Evolutionary conservation across 1,140 invertebrate species (phyloP).

Genomic region (Oppia nitens): DNA sequence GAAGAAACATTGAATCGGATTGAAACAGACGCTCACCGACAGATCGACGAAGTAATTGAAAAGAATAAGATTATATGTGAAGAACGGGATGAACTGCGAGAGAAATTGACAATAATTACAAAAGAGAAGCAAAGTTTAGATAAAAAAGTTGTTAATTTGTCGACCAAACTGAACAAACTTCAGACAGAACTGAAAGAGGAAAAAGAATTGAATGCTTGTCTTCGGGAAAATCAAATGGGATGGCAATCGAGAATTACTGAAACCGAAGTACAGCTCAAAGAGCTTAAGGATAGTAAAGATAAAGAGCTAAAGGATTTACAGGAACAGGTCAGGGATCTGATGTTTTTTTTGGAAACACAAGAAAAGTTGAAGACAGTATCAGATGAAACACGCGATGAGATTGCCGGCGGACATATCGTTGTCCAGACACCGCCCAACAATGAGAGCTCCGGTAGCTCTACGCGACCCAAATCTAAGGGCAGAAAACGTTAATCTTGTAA

Average conservation of each 20-base stretch:
- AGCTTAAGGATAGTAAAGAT: constrained; percentile 39
- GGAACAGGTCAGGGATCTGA: constrained; percentile 82
- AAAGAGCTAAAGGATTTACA: constrained; percentile 59
- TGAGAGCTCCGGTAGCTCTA: neutral
- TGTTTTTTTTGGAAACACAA: constrained; percentile 87
- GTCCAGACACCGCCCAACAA: constrained; percentile 23
- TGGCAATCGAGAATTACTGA: constrained; percentile 51
- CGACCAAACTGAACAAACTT: constrained; percentile 16
- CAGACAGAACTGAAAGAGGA: constrained; percentile 20
- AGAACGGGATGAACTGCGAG: constrained; percentile 20
- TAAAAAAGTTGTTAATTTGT: constrained; percentile 21
- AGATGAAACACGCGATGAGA: constrained; percentile 38
- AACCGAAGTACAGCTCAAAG: constrained; percentile 42
- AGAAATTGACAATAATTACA: constrained; percentile 13
- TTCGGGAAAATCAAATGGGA: constrained; percentile 54
- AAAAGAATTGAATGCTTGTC: constrained; percentile 37
- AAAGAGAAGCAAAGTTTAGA: constrained; percentile 22
- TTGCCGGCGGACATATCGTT: constrained; percentile 48
- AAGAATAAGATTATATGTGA: constrained; percentile 20
- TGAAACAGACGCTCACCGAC: constrained; percentile 30
- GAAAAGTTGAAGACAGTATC: constrained; percentile 31
- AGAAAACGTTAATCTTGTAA: constrained; percentile 9
- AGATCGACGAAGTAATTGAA: constrained; percentile 22
- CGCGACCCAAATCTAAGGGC: neutral
- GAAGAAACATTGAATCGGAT: constrained; percentile 57